phyloP scores from a whole-genome alignment of 1,140 invertebrate species.

The Brachionus asplanchnoidis region DNA sequence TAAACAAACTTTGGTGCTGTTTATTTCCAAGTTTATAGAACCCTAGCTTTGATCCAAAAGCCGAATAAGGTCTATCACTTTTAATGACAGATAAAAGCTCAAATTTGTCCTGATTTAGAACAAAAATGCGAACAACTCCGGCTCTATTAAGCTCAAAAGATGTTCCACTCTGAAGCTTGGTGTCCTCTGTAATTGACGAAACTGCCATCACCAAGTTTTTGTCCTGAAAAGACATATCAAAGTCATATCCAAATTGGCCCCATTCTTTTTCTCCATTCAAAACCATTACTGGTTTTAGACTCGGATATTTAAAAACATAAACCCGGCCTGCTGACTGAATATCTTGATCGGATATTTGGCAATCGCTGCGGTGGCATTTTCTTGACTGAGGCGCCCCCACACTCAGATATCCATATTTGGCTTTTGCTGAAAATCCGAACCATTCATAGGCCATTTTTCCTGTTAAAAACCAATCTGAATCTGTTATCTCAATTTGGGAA shows the following conservation, averaged over 20 bases:
- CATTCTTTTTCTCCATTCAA: constrained; percentile 43
- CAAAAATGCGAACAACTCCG: constrained; percentile 45
- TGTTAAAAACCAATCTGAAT: background rate
- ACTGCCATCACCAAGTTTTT: constrained; percentile 42
- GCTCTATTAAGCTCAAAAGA: constrained; percentile 43
- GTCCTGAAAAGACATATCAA: constrained; percentile 44
- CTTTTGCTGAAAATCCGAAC: background rate
- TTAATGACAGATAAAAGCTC: constrained; percentile 44
- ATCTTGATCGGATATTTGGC: constrained; percentile 44
- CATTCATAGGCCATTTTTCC: constrained; percentile 30
- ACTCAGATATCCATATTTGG: constrained; percentile 5
- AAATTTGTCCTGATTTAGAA: constrained; percentile 42
- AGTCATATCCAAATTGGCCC: constrained; percentile 44
- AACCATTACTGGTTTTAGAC: background rate
- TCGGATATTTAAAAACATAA: constrained; percentile 42
- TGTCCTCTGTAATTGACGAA: constrained; percentile 44
- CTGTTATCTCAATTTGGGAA: background rate
- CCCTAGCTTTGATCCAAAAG: constrained; percentile 47
- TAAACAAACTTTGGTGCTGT: constrained; percentile 47
- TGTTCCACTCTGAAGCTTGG: constrained; percentile 27
- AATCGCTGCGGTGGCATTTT: constrained; percentile 46
- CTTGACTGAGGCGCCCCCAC: constrained; percentile 46
- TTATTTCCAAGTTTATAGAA: constrained; percentile 47
- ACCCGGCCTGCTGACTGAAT: constrained; percentile 46
- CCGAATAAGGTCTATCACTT: constrained; percentile 47